These are phyloP conservation scores for Yponomeuta plumbellus DNA, from an alignment of 2,888 invertebrate genomes.

Conservation along the genomic window DNA sequence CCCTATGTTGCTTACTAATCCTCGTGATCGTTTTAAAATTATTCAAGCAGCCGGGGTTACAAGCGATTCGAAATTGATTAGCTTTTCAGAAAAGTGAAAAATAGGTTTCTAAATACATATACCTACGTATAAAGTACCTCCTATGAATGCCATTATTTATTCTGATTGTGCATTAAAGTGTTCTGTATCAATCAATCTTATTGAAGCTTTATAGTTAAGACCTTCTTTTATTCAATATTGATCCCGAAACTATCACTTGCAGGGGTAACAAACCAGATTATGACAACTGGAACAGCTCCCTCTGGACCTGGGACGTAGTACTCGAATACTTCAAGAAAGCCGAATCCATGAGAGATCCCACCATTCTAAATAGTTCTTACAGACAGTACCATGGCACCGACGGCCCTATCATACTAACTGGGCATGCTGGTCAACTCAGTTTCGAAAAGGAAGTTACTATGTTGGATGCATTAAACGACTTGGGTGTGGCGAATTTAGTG, in stretches of 20 bases:
- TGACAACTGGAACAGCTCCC: not conserved
- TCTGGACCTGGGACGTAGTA: not conserved
- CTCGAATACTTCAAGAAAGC: slow-evolving; percentile 1
- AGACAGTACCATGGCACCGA: not conserved
- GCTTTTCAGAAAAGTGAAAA: no score
- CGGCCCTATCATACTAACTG: slow-evolving; percentile 6
- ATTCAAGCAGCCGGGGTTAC: no score
- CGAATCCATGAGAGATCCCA: not conserved
- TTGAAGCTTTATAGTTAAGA: not conserved
- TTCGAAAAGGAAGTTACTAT: slow-evolving; percentile 5
- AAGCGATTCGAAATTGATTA: no score
- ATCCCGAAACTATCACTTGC: not conserved
- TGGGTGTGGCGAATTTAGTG: not conserved
- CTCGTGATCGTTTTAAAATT: no score
- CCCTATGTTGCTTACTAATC: no score
- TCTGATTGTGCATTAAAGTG: no score
- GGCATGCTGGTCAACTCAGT: not conserved
- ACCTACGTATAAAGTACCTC: no score
- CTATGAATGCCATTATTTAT: no score
- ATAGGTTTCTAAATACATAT: no score
- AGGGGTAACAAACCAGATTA: slow-evolving; percentile 8
- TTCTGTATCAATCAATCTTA: not conserved
- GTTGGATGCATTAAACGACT: not conserved
- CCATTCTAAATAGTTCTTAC: not conserved
- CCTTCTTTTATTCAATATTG: not conserved